phyloP scores from a whole-genome alignment of 2,113 vertebrate genomes.

The Boleophthalmus pectinirostris region DNA sequence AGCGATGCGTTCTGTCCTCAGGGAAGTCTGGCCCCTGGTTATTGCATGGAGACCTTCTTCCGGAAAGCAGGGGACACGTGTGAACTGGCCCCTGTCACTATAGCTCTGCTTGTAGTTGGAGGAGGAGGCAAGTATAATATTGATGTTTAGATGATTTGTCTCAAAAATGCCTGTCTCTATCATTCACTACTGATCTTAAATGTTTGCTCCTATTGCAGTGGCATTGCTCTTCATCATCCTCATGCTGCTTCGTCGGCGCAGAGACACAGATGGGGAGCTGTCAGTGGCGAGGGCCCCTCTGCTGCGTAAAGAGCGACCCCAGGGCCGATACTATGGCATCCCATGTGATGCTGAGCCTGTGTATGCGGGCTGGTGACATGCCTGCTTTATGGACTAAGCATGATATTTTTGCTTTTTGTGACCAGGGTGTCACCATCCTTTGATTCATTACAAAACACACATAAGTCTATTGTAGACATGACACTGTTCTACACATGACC shows the following conservation, averaged over 20 bases:
- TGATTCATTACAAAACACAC: slow-evolving; percentile 32
- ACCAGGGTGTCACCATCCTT: slow-evolving; percentile 15
- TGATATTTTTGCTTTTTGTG: neutral
- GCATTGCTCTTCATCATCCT: slow-evolving; percentile 74
- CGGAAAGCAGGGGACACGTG: slow-evolving; percentile 82
- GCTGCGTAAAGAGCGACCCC: slow-evolving; percentile 68
- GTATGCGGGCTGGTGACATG: slow-evolving; percentile 86
- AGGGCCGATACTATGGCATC: slow-evolving; percentile 72
- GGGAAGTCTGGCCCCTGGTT: slow-evolving; percentile 79
- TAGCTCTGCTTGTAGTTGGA: slow-evolving; percentile 79
- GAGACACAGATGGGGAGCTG: slow-evolving; percentile 65
- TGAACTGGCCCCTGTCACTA: slow-evolving; percentile 80
- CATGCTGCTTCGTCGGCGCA: slow-evolving; percentile 70
- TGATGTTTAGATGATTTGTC: neutral
- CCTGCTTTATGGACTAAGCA: slow-evolving; percentile 9
- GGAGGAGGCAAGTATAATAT: slow-evolving; percentile 72
- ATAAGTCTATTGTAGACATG: slow-evolving; percentile 20
- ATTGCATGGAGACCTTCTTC: slow-evolving; percentile 89
- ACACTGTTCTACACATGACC: slow-evolving; percentile 31
- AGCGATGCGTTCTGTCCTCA: slow-evolving; percentile 84
- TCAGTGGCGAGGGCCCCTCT: slow-evolving; percentile 72
- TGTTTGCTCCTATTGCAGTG: slow-evolving; percentile 64
- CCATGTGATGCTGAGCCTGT: slow-evolving; percentile 81
- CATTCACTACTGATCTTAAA: neutral
- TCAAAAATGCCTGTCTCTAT: neutral